Conservation (phyloP, 2,113 vertebrate species). For the Sylvilagus bachmani region DNA sequence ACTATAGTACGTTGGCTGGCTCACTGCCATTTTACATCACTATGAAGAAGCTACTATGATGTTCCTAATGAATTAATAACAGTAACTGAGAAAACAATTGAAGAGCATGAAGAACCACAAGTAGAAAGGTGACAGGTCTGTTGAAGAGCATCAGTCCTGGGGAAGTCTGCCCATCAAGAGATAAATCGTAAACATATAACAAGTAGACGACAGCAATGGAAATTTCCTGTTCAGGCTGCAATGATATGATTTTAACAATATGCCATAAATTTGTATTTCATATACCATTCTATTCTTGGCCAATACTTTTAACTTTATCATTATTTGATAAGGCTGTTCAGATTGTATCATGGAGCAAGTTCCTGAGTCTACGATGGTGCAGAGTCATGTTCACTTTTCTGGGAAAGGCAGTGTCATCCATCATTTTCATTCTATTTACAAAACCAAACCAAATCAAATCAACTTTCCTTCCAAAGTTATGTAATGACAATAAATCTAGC, state of each 20-base stretch:
- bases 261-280: not conserved
- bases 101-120: not conserved
- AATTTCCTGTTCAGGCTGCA: not conserved
- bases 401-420: not conserved
- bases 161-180: not conserved
- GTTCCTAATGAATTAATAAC: not conserved
- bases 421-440: not conserved
- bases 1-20: not conserved
- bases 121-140: not conserved
- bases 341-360: not conserved
- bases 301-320: not conserved
- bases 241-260: not conserved
- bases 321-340: not conserved
- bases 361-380: not conserved
- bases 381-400: not conserved
- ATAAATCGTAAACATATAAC: not conserved
- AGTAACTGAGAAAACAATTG: not conserved
- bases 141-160: not conserved
- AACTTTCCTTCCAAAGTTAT: not conserved
- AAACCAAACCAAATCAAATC: conserved; percentile 15
- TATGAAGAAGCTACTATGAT: not conserved
- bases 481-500: not conserved
- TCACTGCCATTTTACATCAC: not conserved
- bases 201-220: not conserved
- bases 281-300: not conserved